These are phyloP conservation scores for Eriosoma lanigerum DNA, from an alignment of 1,140 invertebrate genomes.

Conservation along the genomic window DNA sequence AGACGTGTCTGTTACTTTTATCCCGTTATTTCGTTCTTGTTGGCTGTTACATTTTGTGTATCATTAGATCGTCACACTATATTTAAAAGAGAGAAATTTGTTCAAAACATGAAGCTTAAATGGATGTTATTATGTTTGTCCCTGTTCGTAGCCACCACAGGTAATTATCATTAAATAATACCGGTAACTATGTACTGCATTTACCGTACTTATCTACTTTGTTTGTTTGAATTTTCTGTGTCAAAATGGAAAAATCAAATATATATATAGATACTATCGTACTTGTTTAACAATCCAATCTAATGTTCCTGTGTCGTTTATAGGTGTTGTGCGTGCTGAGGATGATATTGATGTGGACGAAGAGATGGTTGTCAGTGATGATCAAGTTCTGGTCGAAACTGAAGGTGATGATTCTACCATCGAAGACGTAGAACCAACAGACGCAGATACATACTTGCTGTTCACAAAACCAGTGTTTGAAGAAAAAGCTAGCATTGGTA, in stretches of 20 bases:
- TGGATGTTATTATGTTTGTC: conserved; percentile 38
- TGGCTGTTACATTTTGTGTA: neutral
- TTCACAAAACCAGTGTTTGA: conserved; percentile 82
- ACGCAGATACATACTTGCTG: conserved; percentile 88
- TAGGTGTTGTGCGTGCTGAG: conserved; percentile 7
- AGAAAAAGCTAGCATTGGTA: conserved; percentile 65
- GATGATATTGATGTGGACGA: conserved; percentile 59
- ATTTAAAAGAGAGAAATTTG: neutral
- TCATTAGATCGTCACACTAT: neutral
- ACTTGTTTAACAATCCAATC: too few species aligned
- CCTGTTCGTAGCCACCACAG: neutral
- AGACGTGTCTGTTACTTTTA: conserved; percentile 47
- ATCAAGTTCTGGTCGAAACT: neutral
- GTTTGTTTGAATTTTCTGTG: too few species aligned
- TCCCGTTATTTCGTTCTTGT: neutral
- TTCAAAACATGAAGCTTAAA: conserved; percentile 30
- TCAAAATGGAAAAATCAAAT: too few species aligned
- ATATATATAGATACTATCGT: too few species aligned
- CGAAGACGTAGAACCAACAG: conserved; percentile 76
- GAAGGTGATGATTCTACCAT: conserved; percentile 60
- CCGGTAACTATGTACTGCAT: neutral
- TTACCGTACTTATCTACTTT: too few species aligned
- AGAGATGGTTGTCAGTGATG: conserved; percentile 65
- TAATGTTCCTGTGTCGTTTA: neutral
- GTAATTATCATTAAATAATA: neutral